phyloP scores from a whole-genome alignment of 2,113 vertebrate genomes.

The Caloenas nicobarica region DNA sequence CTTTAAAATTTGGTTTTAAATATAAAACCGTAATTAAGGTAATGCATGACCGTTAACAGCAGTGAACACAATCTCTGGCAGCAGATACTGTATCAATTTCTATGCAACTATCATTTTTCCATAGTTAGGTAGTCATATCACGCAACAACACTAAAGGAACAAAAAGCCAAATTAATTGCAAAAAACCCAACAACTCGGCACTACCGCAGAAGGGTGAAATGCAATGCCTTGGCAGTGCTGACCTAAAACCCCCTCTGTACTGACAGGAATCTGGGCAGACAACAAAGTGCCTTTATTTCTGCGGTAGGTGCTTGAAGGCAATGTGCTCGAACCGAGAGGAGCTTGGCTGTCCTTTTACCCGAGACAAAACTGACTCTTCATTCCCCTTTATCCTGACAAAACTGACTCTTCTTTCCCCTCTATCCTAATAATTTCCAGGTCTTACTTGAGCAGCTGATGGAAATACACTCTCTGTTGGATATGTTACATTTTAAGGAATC shows the following conservation, averaged over 20 bases:
- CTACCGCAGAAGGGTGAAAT: neutral
- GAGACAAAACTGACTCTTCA: neutral
- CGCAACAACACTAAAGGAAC: neutral
- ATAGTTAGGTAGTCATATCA: neutral
- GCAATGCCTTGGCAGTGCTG: neutral
- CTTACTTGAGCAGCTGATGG: neutral
- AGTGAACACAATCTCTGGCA: neutral
- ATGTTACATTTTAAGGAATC: accelerated
- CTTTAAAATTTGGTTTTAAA: neutral
- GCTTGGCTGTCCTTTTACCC: neutral
- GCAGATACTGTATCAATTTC: neutral
- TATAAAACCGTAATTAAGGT: neutral
- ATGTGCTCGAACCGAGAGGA: neutral
- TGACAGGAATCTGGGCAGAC: neutral
- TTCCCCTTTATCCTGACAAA: neutral
- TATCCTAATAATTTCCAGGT: neutral
- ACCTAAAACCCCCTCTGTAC: accelerated
- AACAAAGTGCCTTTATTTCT: neutral
- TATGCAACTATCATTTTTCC: neutral
- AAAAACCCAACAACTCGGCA: neutral
- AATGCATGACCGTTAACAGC: accelerated
- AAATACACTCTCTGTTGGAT: neutral
- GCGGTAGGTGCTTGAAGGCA: neutral
- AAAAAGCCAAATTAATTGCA: neutral
- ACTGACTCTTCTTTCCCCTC: neutral